Conservation (phyloP, 2,888 invertebrate species). For the Mimas tiliae region DNA sequence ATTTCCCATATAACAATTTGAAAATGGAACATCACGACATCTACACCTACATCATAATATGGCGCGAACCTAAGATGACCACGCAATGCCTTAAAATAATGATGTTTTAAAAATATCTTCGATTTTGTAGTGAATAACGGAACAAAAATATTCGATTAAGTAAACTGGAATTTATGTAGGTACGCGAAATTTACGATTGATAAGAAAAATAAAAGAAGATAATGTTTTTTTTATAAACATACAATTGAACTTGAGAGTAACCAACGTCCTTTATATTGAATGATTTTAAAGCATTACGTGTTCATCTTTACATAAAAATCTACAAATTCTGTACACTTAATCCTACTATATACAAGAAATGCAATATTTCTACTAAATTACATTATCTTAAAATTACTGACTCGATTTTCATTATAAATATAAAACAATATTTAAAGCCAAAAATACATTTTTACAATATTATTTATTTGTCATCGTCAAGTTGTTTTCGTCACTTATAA, state of each 20-base stretch:
- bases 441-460: slow-evolving; percentile 43
- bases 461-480: slow-evolving; percentile 37
- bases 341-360: slow-evolving; percentile 41
- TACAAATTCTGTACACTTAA: slow-evolving; percentile 21
- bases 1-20: no score
- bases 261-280: background rate
- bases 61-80: background rate
- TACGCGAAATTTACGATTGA: background rate
- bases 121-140: background rate
- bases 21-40: no score
- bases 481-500: slow-evolving; percentile 50
- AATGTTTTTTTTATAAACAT: background rate
- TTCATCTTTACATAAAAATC: slow-evolving; percentile 10
- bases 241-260: background rate
- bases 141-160: background rate
- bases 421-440: slow-evolving; percentile 62
- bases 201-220: background rate
- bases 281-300: slow-evolving; percentile 5
- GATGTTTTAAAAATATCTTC: background rate
- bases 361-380: slow-evolving; percentile 50
- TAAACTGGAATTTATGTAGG: background rate
- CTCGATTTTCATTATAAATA: slow-evolving; percentile 66
- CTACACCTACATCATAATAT: no score
- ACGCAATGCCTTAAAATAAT: slow-evolving; percentile 12
- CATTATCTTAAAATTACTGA: slow-evolving; percentile 77